phyloP scores from a whole-genome alignment of 2,888 invertebrate genomes.

The Chymomyza procnemis region DNA sequence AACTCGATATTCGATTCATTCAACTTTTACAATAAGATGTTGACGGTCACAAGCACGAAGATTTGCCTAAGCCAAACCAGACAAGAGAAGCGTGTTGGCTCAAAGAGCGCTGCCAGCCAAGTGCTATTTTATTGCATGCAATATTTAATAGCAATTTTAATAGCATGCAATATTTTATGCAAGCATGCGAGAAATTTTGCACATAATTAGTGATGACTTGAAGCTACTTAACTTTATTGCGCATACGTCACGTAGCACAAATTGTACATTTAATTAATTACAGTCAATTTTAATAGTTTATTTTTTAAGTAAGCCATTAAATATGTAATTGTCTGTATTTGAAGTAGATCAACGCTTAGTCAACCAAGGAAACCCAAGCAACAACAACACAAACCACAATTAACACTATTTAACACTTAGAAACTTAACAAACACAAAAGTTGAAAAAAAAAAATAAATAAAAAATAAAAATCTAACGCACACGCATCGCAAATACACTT shows the following conservation, averaged over 20 bases:
- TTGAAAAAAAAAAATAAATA: conserved; percentile 1
- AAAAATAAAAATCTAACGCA: conserved; percentile 6
- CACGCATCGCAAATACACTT: conserved; percentile 2
- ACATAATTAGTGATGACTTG: conserved; percentile 33
- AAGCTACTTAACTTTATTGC: background rate
- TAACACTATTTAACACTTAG: conserved; percentile 37
- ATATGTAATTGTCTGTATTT: conserved; percentile 42
- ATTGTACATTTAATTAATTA: background rate
- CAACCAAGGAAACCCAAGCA: conserved; percentile 31
- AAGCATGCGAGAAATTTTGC: conserved; percentile 14
- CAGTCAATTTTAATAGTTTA: background rate
- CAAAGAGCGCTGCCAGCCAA: background rate
- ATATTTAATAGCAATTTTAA: too few species aligned
- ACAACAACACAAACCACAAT: conserved; percentile 25
- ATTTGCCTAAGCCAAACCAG: background rate
- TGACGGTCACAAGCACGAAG: background rate
- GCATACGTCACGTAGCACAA: background rate
- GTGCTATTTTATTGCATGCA: conserved; percentile 48
- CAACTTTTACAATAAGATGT: conserved; percentile 64
- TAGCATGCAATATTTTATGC: background rate
- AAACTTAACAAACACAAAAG: conserved; percentile 8
- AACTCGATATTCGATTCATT: conserved; percentile 62
- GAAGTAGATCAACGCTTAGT: conserved; percentile 30
- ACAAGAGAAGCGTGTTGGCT: background rate
- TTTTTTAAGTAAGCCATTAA: background rate